Evolutionary conservation across 2,888 invertebrate genomes (phyloP), one percentile per base, ranked within the genome.

Genomic region (Idaea dimidiata): DNA sequence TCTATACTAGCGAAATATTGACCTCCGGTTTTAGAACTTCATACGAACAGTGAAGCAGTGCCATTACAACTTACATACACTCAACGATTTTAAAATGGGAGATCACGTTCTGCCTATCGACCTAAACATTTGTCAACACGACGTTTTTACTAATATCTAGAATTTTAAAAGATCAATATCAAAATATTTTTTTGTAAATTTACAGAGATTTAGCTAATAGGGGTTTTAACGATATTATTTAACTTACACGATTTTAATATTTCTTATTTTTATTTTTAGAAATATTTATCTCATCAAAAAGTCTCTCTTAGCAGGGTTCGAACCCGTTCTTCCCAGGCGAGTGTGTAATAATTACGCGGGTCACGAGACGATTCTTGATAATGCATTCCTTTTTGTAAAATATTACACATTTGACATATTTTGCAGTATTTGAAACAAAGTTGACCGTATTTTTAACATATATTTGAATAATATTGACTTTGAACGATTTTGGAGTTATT

Each of bases 91-190:
- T 54, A 24, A 61, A 59, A 59, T 56, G 58, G 55, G 67, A 69
- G 67, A 71, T 69, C 69, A 69, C 57, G 55, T 57, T 60, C 43
- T 54, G 16, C 65, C 59, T 57, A 58, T 55, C 57, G 16, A 66
- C 59, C 59, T 55, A 59, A 16, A 59, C 31, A 61, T 43, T 14
- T 43, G 43, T 43, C 59, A 24, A 62, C 60, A 63, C 62, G 62
- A 62, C 61, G 18, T 54, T 59, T 59, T 24, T 24, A 65, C 53
- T 59, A 61, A 57, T 57, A 61, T 64, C 17, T 59, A 57, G 57
- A 31, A 63, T 59, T 24, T 57, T 67, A 66, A 69, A 69, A 65
- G 58, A 54, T 58, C 63, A 62, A 65, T 72, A 72, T 70, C 70
- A 74, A 72, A 71, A 71, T 66, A 68, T 60, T 59, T 63, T 67